Base-by-base conservation (phyloP, 2,888 invertebrate species). In the Drosophila basisetae region DNA sequence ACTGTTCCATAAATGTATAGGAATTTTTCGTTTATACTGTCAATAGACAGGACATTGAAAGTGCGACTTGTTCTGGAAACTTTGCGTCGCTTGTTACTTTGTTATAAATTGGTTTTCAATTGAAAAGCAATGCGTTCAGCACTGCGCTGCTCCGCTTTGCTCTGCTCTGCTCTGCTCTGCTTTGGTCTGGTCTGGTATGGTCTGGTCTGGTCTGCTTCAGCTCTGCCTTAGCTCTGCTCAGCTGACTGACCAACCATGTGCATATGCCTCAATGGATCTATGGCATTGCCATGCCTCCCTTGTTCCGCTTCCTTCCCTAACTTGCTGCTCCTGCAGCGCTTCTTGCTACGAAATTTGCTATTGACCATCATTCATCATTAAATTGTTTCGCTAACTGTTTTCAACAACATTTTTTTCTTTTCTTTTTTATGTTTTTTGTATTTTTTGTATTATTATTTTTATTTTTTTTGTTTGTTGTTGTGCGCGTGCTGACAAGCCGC, bases 361-460 rank as follows among this genome's bases (percentile, higher is more conserved):
- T 84, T 82, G 82, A 82, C 85, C 89, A 89, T 89, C 91, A 89
- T 89, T 89, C 89, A 89, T 89, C 91, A 89, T 91, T 89, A 89
- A 84, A 83, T 89, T 86, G 88, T 86, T 89, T 85, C 90, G 78
- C 83, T 85, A 90, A 88, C 88, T 88, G 88, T 90, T 86, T 84
- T 89, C 83, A 84, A 73, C 80, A 76, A 82, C 78, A 76, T 79
- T 78, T 78, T 70, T 62, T 31, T 47, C 18, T n/a, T 52, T 52
- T 50, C 39, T 28, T 53, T 53, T 31, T 52, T 25, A 33, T 54
- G 22, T 43, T 52, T 35, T 31, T 50, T 7, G 37, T 37, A 37
- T 35, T 13, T 65, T 18, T n/a, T n/a, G 10, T 33, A 4, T 71
- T 78, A 69, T 70, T 65, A 28, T 67, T 11, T 1, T 22, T 22